Evolutionary conservation across 2,113 vertebrate genomes (phyloP).

Genomic region (Salvelinus alpinus): DNA sequence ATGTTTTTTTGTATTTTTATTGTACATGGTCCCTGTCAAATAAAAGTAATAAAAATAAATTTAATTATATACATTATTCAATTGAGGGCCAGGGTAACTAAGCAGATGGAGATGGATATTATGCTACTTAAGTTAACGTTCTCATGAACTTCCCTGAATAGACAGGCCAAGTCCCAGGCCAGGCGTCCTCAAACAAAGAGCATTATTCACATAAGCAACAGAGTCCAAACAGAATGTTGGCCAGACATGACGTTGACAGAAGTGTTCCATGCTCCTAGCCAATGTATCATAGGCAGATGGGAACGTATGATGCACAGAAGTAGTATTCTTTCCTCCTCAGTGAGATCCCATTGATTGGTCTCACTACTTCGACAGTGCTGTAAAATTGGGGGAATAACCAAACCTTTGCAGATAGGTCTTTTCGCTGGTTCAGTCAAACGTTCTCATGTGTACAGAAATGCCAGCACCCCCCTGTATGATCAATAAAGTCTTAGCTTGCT

Average conservation of each 20-base stretch:
- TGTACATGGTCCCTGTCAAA: slow-evolving; percentile 40
- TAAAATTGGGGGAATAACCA: slow-evolving; percentile 39
- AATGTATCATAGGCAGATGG: slow-evolving; percentile 28
- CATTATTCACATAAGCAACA: slow-evolving; percentile 49
- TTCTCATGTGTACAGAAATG: no score
- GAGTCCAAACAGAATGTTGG: slow-evolving; percentile 44
- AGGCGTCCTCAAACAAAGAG: slow-evolving; percentile 32
- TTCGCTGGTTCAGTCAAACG: no score
- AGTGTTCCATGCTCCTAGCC: slow-evolving; percentile 34
- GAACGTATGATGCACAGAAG: slow-evolving; percentile 24
- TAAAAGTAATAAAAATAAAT: no score
- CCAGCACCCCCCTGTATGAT: no score
- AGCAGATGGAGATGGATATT: slow-evolving; percentile 19
- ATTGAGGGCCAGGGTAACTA: background rate
- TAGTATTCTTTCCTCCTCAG: no score
- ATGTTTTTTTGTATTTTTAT: no score
- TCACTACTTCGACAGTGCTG: background rate
- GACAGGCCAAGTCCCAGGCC: slow-evolving; percentile 31
- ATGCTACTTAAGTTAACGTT: slow-evolving; percentile 25
- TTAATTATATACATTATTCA: background rate
- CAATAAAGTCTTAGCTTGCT: no score
- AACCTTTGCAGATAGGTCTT: background rate
- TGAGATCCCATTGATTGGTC: no score
- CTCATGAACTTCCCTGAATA: slow-evolving; percentile 30
- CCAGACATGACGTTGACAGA: slow-evolving; percentile 25